Evolutionary conservation across 2,888 invertebrate genomes (phyloP), one percentile per base, ranked within the genome.

Genomic region (Phragmatobia fuliginosa): DNA sequence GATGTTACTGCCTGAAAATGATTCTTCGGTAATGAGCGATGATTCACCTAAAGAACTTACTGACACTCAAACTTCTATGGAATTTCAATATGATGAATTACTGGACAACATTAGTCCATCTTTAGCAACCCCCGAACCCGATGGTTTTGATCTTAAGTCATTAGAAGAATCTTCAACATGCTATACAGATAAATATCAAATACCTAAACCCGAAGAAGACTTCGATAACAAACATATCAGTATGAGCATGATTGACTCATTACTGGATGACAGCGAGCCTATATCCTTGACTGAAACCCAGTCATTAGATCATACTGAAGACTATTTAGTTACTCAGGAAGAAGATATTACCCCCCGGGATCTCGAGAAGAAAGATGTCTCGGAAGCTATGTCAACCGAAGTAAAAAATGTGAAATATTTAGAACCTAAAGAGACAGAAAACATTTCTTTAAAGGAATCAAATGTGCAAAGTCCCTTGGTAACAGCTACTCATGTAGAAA

Each of bases 1-100:
- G 88, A 92, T 94, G 92, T 78, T 95, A 45, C 78, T 91, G 38
- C 95, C 95, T 56, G 94, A 94, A 90, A 94, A 92, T 81, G 94
- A 94, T 77, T 90, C 89, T 25, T 93, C 94, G n/a, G 79, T 86
- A 69, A 78, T 79, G n/a, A 92, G 90, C 72, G 93, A 94, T 62
- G 90, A 88, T 33, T 88, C 90, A 32, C 92, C 91, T 21, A 88
- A 87, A 82, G 94, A 92, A 78, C 79, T 92, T 36, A 85, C 83
- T 38, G 90, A 91, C 59, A 85, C 86, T 33, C 89, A 88, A 72
- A 86, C 83, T 10, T 90, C 90, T 7, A 85, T 90, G 33, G 93
- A 92, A 68, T 91, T 88, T 67, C 88, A 90, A 62, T 86, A 87
- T 72, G 91, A 93, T 66, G 91, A 92, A 76, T 74, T 89, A 45